Evolutionary conservation across 2,113 vertebrate genomes (phyloP), one percentile per base, ranked within the genome.

Genomic region (Labeo catla): DNA sequence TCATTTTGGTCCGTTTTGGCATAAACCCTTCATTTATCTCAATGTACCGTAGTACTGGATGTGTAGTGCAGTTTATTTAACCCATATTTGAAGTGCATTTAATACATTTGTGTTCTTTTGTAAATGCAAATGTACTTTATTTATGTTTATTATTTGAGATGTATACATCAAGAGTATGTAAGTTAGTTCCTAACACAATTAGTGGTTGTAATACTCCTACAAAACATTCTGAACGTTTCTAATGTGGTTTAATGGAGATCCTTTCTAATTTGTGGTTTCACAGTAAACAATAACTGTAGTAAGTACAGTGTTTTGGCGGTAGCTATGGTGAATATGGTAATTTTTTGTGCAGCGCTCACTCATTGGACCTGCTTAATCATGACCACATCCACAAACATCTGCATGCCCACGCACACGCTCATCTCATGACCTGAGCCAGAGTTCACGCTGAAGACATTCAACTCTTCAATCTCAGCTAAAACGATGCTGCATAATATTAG

Each of bases 281-380:
- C 72, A 74, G 43, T 23, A 49, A 74, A 74, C 43, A 49, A 47
- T 74, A 47, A 74, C 72, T 13, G 16, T 72, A 23, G 59, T 68
- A 7, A 15, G 28, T 15, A 68, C 34, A 9, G 43, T 74, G 72
- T 74, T 74, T 47, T 23, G 72, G 21, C 43, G 5, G 72, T 47
- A n/a, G 43, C 10, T 23, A 74, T 47, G 72, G 72, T 74, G n/a
- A 13, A 43, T 43, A 47, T 49, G 72, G 72, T 74, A 10, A 73
- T 74, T 74, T 49, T 74, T 49, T 49, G 43, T 47, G 36, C 8
- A 74, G 11, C 1, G 10, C 19, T 23, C 72, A 74, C 12, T 47
- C 39, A 77, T 72, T 86, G 52, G 63, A 86, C 84, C 68, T 61
- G 87, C 80, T 72, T 61, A 77, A 63, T 86, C 83, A 86, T 77